These are phyloP conservation scores for Diorhabda elongata DNA, from an alignment of 1,140 invertebrate species.

Conservation along the genomic window DNA sequence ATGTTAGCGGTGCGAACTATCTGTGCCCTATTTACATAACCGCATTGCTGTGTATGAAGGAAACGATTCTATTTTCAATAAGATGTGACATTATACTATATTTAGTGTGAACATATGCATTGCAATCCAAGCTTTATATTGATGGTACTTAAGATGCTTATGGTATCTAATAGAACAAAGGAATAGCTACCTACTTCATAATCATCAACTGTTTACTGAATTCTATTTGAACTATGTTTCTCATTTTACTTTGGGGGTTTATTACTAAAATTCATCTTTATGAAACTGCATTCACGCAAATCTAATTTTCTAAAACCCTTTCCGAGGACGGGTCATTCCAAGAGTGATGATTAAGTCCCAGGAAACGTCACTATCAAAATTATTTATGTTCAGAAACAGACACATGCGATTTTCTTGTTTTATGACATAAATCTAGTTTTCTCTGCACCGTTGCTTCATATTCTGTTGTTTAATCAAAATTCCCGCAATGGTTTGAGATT, in stretches of 20 bases:
- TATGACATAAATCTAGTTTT: background rate
- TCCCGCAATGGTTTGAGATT: background rate
- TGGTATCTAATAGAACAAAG: too few species aligned
- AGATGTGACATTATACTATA: too few species aligned
- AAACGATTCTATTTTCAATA: too few species aligned
- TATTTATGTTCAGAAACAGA: slow-evolving; percentile 1
- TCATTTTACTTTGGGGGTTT: too few species aligned
- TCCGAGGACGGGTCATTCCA: background rate
- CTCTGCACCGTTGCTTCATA: background rate
- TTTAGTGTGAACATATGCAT: too few species aligned
- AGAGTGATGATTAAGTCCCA: background rate
- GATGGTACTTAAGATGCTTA: too few species aligned
- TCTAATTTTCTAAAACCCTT: slow-evolving; percentile 2
- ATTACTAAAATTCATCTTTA: too few species aligned
- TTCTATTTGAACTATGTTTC: too few species aligned
- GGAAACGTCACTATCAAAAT: slow-evolving; percentile 2
- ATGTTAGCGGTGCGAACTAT: background rate
- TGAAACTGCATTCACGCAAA: background rate
- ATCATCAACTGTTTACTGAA: too few species aligned
- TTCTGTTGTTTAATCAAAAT: slow-evolving; percentile 1
- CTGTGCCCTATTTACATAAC: background rate
- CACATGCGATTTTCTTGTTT: background rate
- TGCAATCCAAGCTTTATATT: too few species aligned
- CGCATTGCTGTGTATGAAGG: too few species aligned
- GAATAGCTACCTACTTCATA: too few species aligned